These are phyloP conservation scores for Fistularia tabacaria DNA, from an alignment of 2,797 vertebrate species.

Conservation along the genomic window DNA sequence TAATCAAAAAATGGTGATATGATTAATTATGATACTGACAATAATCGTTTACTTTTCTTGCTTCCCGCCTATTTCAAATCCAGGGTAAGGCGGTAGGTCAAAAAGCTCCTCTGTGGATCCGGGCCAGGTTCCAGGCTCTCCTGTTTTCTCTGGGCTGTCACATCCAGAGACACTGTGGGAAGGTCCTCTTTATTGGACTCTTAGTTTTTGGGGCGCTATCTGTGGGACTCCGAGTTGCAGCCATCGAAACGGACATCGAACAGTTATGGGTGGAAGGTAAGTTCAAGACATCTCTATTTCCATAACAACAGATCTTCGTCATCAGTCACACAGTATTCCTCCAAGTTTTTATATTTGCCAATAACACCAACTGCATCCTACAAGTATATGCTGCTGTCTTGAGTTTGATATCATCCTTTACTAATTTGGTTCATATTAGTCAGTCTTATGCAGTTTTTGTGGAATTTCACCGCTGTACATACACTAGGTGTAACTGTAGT, in stretches of 20 bases:
- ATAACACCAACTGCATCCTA: too few species aligned
- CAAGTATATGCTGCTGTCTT: too few species aligned
- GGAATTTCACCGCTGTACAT: too few species aligned
- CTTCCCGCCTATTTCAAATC: constrained; percentile 47
- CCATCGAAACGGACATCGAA: constrained; percentile 96
- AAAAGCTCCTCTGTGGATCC: constrained; percentile 91
- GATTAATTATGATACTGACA: constrained; percentile 27
- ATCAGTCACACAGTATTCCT: not conserved
- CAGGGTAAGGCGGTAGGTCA: constrained; percentile 88
- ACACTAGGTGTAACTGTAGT: constrained; percentile 5
- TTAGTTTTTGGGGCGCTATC: constrained; percentile 93
- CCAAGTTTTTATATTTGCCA: too few species aligned
- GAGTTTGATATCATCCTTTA: too few species aligned
- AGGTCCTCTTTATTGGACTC: constrained; percentile 96
- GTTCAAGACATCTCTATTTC: constrained; percentile 38
- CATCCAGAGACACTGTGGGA: constrained; percentile 97
- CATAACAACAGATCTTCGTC: not conserved
- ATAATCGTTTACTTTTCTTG: constrained; percentile 29
- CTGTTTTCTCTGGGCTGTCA: constrained; percentile 95
- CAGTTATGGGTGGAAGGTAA: constrained; percentile 99
- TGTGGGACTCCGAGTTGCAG: constrained; percentile 89
- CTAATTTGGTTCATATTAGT: too few species aligned
- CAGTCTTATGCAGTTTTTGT: too few species aligned
- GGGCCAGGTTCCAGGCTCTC: constrained; percentile 91
- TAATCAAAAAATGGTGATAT: not conserved